phyloP scores from a whole-genome alignment of 2,888 invertebrate genomes.

The Incurvaria masculella region DNA sequence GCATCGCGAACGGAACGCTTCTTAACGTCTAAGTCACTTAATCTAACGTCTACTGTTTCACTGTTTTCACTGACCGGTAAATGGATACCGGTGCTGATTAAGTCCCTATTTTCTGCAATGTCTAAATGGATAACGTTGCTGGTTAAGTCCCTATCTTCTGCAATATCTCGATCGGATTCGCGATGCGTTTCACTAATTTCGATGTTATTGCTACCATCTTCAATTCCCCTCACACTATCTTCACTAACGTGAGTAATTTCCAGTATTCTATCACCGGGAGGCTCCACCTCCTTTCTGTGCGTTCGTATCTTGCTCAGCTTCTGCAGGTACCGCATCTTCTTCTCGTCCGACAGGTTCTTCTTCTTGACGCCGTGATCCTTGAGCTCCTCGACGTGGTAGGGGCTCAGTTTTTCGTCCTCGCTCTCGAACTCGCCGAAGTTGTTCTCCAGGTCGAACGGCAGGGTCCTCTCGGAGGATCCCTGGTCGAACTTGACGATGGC shows the following conservation, averaged over 20 bases:
- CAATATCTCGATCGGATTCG: too few species aligned
- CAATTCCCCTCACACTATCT: neutral
- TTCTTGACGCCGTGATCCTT: neutral
- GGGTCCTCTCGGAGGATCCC: neutral
- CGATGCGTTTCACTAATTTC: too few species aligned
- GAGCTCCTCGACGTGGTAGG: neutral
- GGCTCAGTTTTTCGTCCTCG: neutral
- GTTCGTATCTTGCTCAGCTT: slow-evolving; percentile 24
- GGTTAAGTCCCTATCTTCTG: too few species aligned
- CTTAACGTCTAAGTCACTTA: neutral
- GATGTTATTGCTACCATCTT: too few species aligned
- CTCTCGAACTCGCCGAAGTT: neutral
- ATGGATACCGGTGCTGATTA: too few species aligned
- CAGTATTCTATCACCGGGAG: slow-evolving; percentile 23
- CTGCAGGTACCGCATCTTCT: slow-evolving; percentile 27
- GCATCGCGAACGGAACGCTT: neutral
- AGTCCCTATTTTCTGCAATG: too few species aligned
- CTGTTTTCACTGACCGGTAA: too few species aligned
- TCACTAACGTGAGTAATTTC: slow-evolving; percentile 14
- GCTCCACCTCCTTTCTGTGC: slow-evolving; percentile 14
- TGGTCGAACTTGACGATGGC: neutral
- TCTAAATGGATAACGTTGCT: too few species aligned
- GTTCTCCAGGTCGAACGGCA: neutral
- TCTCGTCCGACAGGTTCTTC: slow-evolving; percentile 21
- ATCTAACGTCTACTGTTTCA: neutral